Evolutionary conservation across 2,113 vertebrate genomes (phyloP).

Genomic region (Rafetus swinhoei): DNA sequence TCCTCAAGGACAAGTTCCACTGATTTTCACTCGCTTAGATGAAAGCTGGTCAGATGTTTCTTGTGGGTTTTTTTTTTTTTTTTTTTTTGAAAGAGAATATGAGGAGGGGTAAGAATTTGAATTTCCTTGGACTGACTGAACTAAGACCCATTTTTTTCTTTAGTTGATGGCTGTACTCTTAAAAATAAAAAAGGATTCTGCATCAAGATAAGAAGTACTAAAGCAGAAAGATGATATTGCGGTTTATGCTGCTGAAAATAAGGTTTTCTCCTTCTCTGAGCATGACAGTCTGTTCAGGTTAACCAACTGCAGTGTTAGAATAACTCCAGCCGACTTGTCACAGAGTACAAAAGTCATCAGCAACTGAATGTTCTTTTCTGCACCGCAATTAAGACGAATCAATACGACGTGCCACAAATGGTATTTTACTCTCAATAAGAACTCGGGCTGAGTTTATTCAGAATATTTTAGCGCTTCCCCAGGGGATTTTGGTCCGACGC

Average conservation of each 20-base stretch:
- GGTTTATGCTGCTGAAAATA: constrained; percentile 61
- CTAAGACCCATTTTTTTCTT: neutral
- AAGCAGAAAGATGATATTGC: neutral
- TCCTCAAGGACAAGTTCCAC: constrained; percentile 67
- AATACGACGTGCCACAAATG: constrained; percentile 88
- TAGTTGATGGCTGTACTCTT: neutral
- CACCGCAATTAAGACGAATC: constrained; percentile 93
- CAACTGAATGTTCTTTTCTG: constrained; percentile 90
- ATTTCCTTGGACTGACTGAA: constrained; percentile 51
- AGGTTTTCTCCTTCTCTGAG: constrained; percentile 72
- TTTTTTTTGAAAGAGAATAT: neutral
- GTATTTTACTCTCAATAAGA: constrained; percentile 91
- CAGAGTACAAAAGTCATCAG: constrained; percentile 89
- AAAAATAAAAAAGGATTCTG: neutral
- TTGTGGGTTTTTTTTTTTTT: neutral
- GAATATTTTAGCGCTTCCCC: constrained; percentile 93
- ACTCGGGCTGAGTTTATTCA: constrained; percentile 91
- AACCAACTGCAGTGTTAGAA: constrained; percentile 85
- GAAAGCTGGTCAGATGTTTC: constrained; percentile 67
- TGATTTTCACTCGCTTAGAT: constrained; percentile 62
- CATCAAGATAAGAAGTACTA: constrained; percentile 17
- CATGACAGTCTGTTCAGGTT: constrained; percentile 83
- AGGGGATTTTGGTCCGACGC: constrained; percentile 95
- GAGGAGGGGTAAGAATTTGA: constrained; percentile 47
- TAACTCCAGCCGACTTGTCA: constrained; percentile 86